Evolutionary conservation across 2,888 invertebrate species (phyloP).

Genomic region (Zygothrica quintamaculata): DNA sequence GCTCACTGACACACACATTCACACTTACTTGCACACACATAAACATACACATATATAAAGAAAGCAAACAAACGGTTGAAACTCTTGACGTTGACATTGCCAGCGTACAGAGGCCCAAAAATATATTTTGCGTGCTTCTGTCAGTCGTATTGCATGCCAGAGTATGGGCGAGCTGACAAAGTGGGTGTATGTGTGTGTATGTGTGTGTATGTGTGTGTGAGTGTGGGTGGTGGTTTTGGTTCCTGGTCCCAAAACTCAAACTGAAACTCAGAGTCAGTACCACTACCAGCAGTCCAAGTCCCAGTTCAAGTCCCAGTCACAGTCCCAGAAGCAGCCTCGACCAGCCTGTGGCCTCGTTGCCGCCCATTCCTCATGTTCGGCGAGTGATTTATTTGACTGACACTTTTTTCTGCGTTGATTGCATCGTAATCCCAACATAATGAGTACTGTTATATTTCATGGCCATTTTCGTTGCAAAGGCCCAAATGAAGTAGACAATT

Average conservation of each 20-base stretch:
- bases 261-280: too few species aligned
- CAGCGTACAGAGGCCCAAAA: slow-evolving; percentile 61
- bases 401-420: slow-evolving; percentile 82
- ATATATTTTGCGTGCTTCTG: slow-evolving; percentile 63
- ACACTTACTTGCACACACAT: slow-evolving; percentile 10
- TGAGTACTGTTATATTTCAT: slow-evolving; percentile 82
- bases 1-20: slow-evolving; percentile 21
- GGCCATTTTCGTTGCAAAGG: slow-evolving; percentile 62
- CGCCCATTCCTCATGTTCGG: slow-evolving; percentile 66
- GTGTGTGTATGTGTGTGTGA: not conserved
- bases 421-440: slow-evolving; percentile 83
- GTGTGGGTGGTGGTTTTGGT: slow-evolving; percentile 5
- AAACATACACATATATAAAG: slow-evolving; percentile 5
- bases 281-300: too few species aligned
- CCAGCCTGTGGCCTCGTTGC: slow-evolving; percentile 21
- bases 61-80: slow-evolving; percentile 51
- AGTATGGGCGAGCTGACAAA: not conserved
- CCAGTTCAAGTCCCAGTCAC: not conserved
- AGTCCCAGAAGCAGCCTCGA: not conserved
- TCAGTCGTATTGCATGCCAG: slow-evolving; percentile 51
- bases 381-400: slow-evolving; percentile 82
- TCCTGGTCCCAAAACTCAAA: slow-evolving; percentile 18
- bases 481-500: slow-evolving; percentile 80
- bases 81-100: slow-evolving; percentile 73
- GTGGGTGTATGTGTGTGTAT: not conserved